These are phyloP conservation scores for Chorisops tibialis DNA, from an alignment of 2,888 invertebrate species.

Conservation along the genomic window DNA sequence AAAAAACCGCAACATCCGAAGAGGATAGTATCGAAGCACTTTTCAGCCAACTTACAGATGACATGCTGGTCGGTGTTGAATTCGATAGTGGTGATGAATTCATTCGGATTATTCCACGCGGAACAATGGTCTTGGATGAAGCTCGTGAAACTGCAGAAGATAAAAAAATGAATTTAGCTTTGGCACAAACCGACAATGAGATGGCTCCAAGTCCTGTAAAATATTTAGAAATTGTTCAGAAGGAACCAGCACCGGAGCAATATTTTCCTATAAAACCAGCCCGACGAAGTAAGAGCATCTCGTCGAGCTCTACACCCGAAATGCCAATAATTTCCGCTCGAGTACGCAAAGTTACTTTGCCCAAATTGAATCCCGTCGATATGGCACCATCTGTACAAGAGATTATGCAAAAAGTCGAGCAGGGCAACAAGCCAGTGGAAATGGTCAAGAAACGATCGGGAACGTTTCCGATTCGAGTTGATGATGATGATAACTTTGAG, in stretches of 20 bases:
- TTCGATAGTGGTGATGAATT: conserved; percentile 49
- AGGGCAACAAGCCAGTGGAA: background rate
- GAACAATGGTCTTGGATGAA: conserved; percentile 17
- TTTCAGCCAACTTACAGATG: conserved; percentile 46
- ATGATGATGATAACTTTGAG: background rate
- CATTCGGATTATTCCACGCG: conserved; percentile 42
- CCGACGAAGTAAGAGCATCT: conserved; percentile 44
- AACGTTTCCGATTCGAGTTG: background rate
- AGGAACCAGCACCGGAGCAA: background rate
- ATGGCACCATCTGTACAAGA: conserved; percentile 51
- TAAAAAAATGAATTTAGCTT: background rate
- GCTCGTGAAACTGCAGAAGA: conserved; percentile 22
- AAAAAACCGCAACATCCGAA: conserved; percentile 39
- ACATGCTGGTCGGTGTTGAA: conserved; percentile 48
- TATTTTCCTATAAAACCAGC: conserved; percentile 45
- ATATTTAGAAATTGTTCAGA: conserved; percentile 20
- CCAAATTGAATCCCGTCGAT: conserved; percentile 42
- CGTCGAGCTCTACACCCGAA: conserved; percentile 43
- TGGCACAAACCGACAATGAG: background rate
- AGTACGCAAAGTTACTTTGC: conserved; percentile 40
- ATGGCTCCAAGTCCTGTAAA: background rate
- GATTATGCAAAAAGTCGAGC: conserved; percentile 38
- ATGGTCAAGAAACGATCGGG: background rate
- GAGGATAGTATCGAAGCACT: conserved; percentile 50
- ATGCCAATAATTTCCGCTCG: conserved; percentile 40